Base-by-base conservation (phyloP, 30 jellyfish, hydroid and myxozoan genomes). In the Sanderia malayensis region DNA sequence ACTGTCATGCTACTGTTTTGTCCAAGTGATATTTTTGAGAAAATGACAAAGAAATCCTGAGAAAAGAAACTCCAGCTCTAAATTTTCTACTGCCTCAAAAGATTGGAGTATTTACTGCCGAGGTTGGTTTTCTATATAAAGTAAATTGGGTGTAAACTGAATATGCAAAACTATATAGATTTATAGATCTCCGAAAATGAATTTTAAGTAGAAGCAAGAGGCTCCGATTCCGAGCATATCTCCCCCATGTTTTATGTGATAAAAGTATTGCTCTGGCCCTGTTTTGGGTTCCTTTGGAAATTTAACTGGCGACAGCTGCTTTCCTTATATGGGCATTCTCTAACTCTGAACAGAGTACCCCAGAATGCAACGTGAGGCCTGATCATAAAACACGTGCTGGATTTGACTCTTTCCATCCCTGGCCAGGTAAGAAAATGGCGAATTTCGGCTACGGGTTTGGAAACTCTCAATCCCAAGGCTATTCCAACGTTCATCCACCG, bases 401-500 rank as follows among this genome's bases (percentile, higher is more conserved):
- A 58, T 31, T 24, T 18, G 22, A 1, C 46, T n/a, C 76, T 6
- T 4, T 58, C 59, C 44, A 23, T 15, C 25, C 25, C 58, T 19
- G 37, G 65, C 49, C 22, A 20, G 21, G 57, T 15, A n/a, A 25
- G 13, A 58, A 65, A 53, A 88, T 88, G 97, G 97, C 97, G 67
- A 76, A 63, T 84, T 88, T 80, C 75, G 97, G 97, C 28, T 88
- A 81, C 59, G 97, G 97, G 23, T 88, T 71, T 59, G 97, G 94
- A 3, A 76, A 81, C 44, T 60, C 75, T 21, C 92, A 93, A 32
- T 70, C 94, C 8, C 97, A 88, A 58, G 82, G 92, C 65, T 89
- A 88, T 34, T 59, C 93, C 13, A 58, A 58, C 52, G 85, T 81
- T 46, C 97, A 88, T 34, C 86, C 80, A 7, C 83, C 74, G 22